Conservation (phyloP, 2,113 vertebrate species). For the Calonectris borealis region DNA sequence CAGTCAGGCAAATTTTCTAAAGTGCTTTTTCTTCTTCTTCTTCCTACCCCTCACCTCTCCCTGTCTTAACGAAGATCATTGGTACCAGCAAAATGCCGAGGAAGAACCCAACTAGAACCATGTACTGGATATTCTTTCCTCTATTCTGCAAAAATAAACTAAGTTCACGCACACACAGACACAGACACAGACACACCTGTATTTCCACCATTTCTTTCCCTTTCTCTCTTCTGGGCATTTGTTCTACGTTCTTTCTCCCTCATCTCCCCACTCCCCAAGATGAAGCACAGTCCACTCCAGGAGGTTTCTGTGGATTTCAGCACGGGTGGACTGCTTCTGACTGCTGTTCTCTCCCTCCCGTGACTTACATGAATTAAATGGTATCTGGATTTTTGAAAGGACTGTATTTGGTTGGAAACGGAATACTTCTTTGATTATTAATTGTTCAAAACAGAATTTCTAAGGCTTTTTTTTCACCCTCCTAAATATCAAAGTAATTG, state of each 20-base stretch:
- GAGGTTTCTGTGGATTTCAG: not conserved
- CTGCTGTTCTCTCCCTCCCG: not conserved
- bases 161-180: not conserved
- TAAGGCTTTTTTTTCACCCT: not conserved
- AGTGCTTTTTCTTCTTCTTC: not conserved
- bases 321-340: not conserved
- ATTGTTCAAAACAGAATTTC: constrained; percentile 16
- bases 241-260: not conserved
- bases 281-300: not conserved
- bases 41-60: no score
- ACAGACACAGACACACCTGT: not conserved
- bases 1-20: not conserved
- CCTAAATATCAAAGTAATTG: constrained; percentile 10
- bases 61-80: not conserved
- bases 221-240: not conserved
- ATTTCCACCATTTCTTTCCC: not conserved
- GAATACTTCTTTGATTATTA: not conserved
- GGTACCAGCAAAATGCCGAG: not conserved
- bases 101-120: not conserved
- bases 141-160: not conserved
- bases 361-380: not conserved
- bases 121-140: not conserved
- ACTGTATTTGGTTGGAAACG: not conserved
- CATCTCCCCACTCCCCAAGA: not conserved
- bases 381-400: not conserved